These are phyloP conservation scores for Aphelinus atriplicis DNA, from an alignment of 1,140 invertebrate genomes.

Conservation along the genomic window DNA sequence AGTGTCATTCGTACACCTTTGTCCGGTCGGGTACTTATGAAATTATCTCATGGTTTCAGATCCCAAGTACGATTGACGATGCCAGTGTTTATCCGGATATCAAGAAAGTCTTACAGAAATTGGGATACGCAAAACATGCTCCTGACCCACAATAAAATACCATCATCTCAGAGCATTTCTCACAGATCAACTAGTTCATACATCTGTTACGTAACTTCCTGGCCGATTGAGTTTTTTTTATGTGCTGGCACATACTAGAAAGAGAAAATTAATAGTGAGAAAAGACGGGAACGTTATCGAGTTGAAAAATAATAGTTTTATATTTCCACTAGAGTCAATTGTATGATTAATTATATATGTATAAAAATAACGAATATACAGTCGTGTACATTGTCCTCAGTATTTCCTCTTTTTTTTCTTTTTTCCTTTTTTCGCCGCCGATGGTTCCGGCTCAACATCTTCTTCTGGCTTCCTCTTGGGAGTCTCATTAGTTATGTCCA, in stretches of 20 bases:
- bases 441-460: not conserved
- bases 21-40: not conserved
- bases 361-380: conserved; percentile 17
- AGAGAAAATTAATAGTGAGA: not conserved
- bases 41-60: conserved; percentile 62
- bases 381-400: conserved; percentile 1
- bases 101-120: conserved; percentile 76
- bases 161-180: too few relatives aligned
- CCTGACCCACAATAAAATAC: conserved; percentile 70
- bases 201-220: too few relatives aligned
- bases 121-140: conserved; percentile 79
- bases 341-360: not conserved
- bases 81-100: conserved; percentile 82
- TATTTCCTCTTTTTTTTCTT: conserved; percentile 36
- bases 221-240: not conserved
- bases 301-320: not conserved
- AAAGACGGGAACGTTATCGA: not conserved
- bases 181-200: too few relatives aligned
- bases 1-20: too few relatives aligned
- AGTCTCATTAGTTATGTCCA: conserved; percentile 19
- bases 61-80: conserved; percentile 90
- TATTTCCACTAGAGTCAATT: not conserved
- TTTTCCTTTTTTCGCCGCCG: conserved; percentile 29
- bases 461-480: conserved; percentile 3
- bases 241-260: conserved; percentile 21